A percentile compares a stretch with the other conserved stretches of the same genome.
These are phyloP conservation scores for Drosophila buzzatii DNA, from an alignment of 2,888 invertebrate species.

Conservation along the genomic window DNA sequence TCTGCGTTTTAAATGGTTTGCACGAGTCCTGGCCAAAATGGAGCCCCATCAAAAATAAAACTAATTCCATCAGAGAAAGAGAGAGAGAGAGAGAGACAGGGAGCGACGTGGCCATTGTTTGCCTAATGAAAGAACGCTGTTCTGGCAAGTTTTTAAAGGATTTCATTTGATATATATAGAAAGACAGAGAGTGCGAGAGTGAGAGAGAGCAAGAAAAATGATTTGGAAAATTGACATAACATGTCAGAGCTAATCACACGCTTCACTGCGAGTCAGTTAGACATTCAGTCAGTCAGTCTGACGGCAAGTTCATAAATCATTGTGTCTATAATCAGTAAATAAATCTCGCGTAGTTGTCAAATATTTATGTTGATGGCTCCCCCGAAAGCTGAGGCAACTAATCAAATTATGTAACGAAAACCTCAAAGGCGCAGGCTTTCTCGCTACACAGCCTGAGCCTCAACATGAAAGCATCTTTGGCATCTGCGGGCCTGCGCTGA, in stretches of 20 bases:
- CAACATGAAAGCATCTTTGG: conserved; percentile 41
- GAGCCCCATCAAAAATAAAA: conserved; percentile 70
- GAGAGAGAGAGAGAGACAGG: conserved; percentile 14
- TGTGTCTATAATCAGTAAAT: conserved; percentile 73
- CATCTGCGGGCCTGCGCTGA: conserved; percentile 44
- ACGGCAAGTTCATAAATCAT: conserved; percentile 73
- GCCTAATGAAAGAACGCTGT: conserved; percentile 80
- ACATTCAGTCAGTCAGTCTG: conserved; percentile 30
- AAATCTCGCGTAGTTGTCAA: conserved; percentile 69
- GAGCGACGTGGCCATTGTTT: conserved; percentile 64
- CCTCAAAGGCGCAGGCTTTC: conserved; percentile 27
- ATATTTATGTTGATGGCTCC: conserved; percentile 74
- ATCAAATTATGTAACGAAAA: conserved; percentile 79
- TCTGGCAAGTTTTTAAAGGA: conserved; percentile 79
- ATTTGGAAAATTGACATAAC: conserved; percentile 78
- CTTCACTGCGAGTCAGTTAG: conserved; percentile 55
- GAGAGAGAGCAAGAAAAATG: conserved; percentile 51
- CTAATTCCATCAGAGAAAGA: conserved; percentile 74
- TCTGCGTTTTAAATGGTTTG: conserved; percentile 82
- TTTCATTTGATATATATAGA: conserved; percentile 37
- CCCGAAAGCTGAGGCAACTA: conserved; percentile 58
- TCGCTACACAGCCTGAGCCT: conserved; percentile 9
- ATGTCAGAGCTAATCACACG: conserved; percentile 77
- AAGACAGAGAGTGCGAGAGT: background rate
- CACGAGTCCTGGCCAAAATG: conserved; percentile 56